Evolutionary conservation across 2,113 vertebrate species (phyloP).

Genomic region (Tragelaphus strepsiceros): DNA sequence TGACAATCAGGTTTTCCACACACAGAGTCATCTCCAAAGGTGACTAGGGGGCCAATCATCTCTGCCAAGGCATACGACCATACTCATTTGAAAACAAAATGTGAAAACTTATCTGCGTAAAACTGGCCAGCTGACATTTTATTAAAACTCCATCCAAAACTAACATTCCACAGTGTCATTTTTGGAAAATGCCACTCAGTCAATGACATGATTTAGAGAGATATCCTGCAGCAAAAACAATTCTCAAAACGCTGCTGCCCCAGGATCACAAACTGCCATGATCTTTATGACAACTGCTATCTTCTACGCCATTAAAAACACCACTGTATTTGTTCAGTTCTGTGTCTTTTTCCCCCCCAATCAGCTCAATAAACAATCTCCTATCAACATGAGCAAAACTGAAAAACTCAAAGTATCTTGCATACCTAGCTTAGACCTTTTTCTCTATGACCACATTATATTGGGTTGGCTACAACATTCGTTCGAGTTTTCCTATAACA

Average conservation of each 20-base stretch:
- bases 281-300: not conserved
- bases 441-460: not conserved
- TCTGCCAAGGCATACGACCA: conserved; percentile 54
- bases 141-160: conserved; percentile 71
- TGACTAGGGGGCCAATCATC: not conserved
- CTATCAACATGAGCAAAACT: not conserved
- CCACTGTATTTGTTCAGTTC: not conserved
- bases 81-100: conserved; percentile 68
- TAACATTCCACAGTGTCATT: conserved; percentile 65
- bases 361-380: not conserved
- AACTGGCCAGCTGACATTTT: not conserved
- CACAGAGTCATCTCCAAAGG: not conserved
- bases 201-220: conserved; percentile 56
- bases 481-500: not conserved
- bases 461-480: not conserved
- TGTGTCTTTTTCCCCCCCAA: not conserved
- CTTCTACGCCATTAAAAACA: conserved; percentile 16
- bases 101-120: conserved; percentile 50
- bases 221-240: conserved; percentile 62
- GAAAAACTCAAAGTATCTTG: not conserved
- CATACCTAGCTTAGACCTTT: not conserved
- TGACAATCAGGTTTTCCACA: conserved; percentile 5
- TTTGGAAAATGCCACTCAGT: conserved; percentile 45
- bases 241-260: not conserved
- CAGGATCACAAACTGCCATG: not conserved